These are phyloP conservation scores for Lepus timidus DNA, from an alignment of 2,113 vertebrate genomes.

Conservation along the genomic window DNA sequence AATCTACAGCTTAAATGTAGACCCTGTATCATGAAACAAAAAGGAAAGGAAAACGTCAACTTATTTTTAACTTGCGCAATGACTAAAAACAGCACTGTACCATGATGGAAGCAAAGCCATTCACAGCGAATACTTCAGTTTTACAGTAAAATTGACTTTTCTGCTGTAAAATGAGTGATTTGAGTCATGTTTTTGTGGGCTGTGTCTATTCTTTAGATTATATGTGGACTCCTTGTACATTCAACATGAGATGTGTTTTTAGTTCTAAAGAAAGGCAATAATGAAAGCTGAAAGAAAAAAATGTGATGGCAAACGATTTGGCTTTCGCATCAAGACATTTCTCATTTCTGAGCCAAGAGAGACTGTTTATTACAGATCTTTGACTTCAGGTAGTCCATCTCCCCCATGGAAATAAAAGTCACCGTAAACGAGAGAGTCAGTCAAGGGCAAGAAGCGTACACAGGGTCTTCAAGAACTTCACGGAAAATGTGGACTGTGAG, in stretches of 20 bases:
- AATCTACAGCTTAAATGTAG: slow-evolving; percentile 44
- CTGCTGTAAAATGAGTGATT: slow-evolving; percentile 22
- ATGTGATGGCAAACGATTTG: slow-evolving; percentile 45
- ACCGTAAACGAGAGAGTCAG: slow-evolving; percentile 26
- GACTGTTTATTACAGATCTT: slow-evolving; percentile 21
- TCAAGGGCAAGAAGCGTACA: background rate
- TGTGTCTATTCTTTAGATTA: slow-evolving; percentile 43
- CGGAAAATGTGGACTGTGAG: no score
- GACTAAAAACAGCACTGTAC: background rate
- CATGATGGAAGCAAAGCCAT: slow-evolving; percentile 36
- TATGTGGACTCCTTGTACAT: background rate
- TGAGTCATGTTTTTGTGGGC: background rate
- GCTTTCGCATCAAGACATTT: background rate
- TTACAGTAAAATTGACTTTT: slow-evolving; percentile 27
- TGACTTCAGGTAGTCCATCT: background rate
- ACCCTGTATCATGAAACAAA: slow-evolving; percentile 47
- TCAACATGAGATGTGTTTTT: slow-evolving; percentile 3
- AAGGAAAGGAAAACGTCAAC: slow-evolving; percentile 35
- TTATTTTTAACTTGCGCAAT: slow-evolving; percentile 54
- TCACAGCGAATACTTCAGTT: slow-evolving; percentile 21
- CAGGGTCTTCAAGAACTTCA: no score
- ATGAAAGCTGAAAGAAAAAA: slow-evolving; percentile 33
- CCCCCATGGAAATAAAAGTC: background rate
- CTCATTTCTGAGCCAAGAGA: slow-evolving; percentile 26
- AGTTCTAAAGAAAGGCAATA: slow-evolving; percentile 47